Base-by-base conservation (phyloP, 1,140 invertebrate genomes). In the Drosophila melanica region DNA sequence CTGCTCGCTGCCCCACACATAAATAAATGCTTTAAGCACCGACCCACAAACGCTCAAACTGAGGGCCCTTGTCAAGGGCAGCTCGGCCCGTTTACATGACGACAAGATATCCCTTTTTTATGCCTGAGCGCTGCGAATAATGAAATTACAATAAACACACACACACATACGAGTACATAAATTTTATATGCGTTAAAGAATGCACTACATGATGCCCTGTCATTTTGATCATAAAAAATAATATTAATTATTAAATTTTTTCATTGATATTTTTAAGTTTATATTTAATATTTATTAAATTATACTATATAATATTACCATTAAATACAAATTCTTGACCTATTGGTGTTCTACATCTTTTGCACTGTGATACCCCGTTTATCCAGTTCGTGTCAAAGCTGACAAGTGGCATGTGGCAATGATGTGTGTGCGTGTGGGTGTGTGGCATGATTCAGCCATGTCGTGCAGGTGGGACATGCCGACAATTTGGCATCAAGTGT, bases 61-160 rank as follows among this genome's bases (percentile, higher is more conserved):
- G 70, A 20, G 44, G 23, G 23, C 48, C 33, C 33, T 14, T 60
- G 64, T 60, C 65, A 67, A 51, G 63, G 47, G 39, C 63, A 35
- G 48, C 47, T 9, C 9, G 23, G 39, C n/a, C 53, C 18, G 69
- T 76, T 60, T 62, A 35, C 73, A 72, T 76, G 69, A 57, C 73
- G 55, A 76, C 74, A 73, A 67, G 57, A 89, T 85, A 89, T 89
- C 80, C 79, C 74, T 79, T 89, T 86, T 89, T 89, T 89, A 89
- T 80, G 84, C 84, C 77, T 75, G 85, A 80, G 45, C 74, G 85
- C 74, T 77, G 74, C 80, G 77, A 80, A 90, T 89, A 89, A 89
- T 89, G 69, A 89, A 89, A 89, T 89, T 84, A 89, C 77, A 81
- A 82, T 59, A 75, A 42, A 62, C n/a, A 44, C 33, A 41, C 41